Evolutionary conservation across 2,113 vertebrate genomes (phyloP).

Genomic region (Nannospalax galili): DNA sequence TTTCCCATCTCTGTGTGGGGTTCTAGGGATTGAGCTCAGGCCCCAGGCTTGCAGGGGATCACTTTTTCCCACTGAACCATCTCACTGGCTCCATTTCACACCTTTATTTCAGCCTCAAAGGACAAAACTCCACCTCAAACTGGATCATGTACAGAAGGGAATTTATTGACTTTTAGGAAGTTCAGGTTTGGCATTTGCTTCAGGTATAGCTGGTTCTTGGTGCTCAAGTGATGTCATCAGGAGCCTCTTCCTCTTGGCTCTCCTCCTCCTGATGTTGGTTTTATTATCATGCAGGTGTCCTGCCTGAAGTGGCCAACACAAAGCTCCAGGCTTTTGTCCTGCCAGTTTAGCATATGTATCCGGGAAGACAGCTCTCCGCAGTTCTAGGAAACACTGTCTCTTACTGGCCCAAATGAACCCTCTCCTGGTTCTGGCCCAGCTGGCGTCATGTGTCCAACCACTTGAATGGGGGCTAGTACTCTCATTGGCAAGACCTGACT

Average conservation of each 20-base stretch:
- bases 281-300: background rate
- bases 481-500: background rate
- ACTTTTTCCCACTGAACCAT: background rate
- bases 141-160: background rate
- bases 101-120: background rate
- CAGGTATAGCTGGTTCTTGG: background rate
- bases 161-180: background rate
- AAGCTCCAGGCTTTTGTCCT: background rate
- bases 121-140: background rate
- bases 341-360: background rate
- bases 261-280: background rate
- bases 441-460: background rate
- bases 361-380: background rate
- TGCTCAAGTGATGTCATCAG: background rate
- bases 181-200: background rate
- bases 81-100: background rate
- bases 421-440: background rate
- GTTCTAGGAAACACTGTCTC: slow-evolving; percentile 14
- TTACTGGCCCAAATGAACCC: background rate
- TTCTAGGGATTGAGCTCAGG: background rate
- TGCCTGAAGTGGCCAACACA: background rate
- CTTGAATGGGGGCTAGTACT: background rate
- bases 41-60: no score
- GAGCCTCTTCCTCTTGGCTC: background rate
- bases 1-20: background rate